Evolutionary conservation across 2,113 vertebrate species (phyloP), one percentile per base, ranked within the genome.

Genomic region (Epinephelus cyanopodus): DNA sequence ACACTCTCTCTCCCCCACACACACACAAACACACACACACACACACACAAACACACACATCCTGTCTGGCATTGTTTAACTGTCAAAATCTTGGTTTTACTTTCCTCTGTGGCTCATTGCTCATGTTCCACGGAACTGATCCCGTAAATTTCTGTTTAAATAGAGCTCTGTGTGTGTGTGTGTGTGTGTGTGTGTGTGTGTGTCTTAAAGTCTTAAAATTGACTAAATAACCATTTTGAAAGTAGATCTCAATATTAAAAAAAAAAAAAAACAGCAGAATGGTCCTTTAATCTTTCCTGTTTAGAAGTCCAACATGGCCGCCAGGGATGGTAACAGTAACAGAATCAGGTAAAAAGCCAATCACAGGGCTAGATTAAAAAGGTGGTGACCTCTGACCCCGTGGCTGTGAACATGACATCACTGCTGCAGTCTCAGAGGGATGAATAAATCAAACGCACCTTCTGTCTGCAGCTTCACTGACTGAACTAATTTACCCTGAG

Each of bases 361-460:
- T 81, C 77, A 81, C 57, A 66, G 37, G 5, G 63, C 77, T 13
- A 5, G 23, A 60, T 63, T 61, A 57, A 66, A 58, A 5, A 47
- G 18, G 15, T 13, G 54, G 4, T 58, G 83, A 81, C 68, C 68
- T 78, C 57, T 76, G 83, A 89, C 79, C 76, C 63, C 47, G 25
- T 6, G 14, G 7, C 65, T 65, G 65, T 70, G 45, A 71, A 64
- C 57, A 75, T 79, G 65, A 73, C 66, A 79, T 82, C 82, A 76
- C 69, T 18, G 25, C 77, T 73, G 77, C 57, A 39, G 65, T 45
- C 75, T 65, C 57, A 75, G 58, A 77, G 74, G 82, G 13, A 80
- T 47, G 47, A 74, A 86, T 84, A 82, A 84, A 86, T 87, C 79
- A 87, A 87, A 79, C 53, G 54, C 58, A 81, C 82, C 66, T 53